A percentile compares a stretch with the other conserved stretches of the same genome.
These are phyloP conservation scores for Eurytoma adleriae DNA, from an alignment of 2,888 invertebrate species.

Conservation along the genomic window DNA sequence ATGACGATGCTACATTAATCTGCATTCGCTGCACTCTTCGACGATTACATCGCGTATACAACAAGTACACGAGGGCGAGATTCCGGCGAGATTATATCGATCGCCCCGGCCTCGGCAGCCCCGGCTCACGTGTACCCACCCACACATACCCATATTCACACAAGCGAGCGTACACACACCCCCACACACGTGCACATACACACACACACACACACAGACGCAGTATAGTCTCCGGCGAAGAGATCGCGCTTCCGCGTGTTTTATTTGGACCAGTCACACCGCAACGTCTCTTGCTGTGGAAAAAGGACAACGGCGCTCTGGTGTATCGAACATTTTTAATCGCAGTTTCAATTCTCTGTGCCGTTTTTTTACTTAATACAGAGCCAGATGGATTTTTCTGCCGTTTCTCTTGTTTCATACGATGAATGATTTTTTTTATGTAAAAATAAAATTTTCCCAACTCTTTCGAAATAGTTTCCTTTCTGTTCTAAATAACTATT, in stretches of 20 bases:
- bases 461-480: too few relatives aligned
- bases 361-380: too few relatives aligned
- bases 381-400: too few relatives aligned
- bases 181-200: too few relatives aligned
- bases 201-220: too few relatives aligned
- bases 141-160: too few relatives aligned
- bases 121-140: neutral
- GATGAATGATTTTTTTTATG: too few relatives aligned
- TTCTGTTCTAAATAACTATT: too few relatives aligned
- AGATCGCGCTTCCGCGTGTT: neutral
- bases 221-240: too few relatives aligned
- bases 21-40: slow-evolving; percentile 55
- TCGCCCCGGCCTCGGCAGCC: slow-evolving; percentile 11
- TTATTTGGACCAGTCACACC: slow-evolving; percentile 32
- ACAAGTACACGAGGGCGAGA: slow-evolving; percentile 37
- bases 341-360: neutral
- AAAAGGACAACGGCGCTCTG: neutral
- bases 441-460: too few relatives aligned
- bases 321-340: slow-evolving; percentile 15
- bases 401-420: too few relatives aligned
- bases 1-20: slow-evolving; percentile 54
- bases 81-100: slow-evolving; percentile 50
- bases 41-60: slow-evolving; percentile 48
- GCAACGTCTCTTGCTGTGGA: neutral
- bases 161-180: neutral